Conservation (phyloP, 1,140 invertebrate species). For the Coptotermes formosanus region DNA sequence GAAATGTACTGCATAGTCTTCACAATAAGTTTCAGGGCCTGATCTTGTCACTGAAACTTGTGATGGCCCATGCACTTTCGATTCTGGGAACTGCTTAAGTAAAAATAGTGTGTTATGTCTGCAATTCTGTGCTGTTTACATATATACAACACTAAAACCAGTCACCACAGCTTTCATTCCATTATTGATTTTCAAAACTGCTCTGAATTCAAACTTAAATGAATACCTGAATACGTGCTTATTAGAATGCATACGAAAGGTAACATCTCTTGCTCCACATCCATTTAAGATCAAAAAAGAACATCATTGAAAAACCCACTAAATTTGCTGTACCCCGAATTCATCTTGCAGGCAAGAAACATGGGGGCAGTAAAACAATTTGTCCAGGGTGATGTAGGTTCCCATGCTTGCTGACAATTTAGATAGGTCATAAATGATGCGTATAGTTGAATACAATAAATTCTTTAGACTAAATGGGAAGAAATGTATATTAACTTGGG, state of each 20-base stretch:
- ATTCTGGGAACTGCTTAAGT: no score
- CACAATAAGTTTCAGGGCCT: no score
- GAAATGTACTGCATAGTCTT: no score
- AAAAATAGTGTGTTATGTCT: no score
- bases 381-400: not conserved
- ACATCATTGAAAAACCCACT: not conserved
- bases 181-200: not conserved
- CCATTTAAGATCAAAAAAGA: not conserved
- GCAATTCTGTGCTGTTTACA: no score
- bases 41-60: no score
- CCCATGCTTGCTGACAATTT: not conserved
- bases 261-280: no score
- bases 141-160: no score
- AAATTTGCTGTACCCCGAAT: not conserved
- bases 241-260: no score
- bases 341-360: slow-evolving; percentile 6
- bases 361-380: slow-evolving; percentile 6
- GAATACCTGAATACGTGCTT: no score
- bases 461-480: not conserved
- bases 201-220: not conserved
- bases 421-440: not conserved
- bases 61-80: no score
- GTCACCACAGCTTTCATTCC: no score
- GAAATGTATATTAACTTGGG: not conserved
- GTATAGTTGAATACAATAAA: not conserved